These are phyloP conservation scores for Myotis findleyi DNA, from an alignment of 2,797 vertebrate species.

Conservation along the genomic window DNA sequence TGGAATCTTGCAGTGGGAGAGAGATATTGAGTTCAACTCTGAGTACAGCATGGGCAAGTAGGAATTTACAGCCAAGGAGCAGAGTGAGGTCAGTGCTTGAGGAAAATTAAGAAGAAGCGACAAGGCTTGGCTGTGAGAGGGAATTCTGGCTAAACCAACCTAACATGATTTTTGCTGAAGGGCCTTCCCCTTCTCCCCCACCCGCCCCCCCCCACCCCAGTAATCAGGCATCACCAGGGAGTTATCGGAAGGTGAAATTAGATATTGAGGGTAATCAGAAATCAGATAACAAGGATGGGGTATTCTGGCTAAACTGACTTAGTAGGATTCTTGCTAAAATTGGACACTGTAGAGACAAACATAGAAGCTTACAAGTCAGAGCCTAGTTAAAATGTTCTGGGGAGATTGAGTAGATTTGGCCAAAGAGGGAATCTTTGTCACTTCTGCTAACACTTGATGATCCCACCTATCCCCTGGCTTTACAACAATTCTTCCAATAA, in stretches of 20 bases:
- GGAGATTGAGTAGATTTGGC: background rate
- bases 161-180: background rate
- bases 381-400: background rate
- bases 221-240: background rate
- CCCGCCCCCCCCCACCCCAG: fast-evolving
- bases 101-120: background rate
- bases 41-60: background rate
- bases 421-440: background rate
- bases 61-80: background rate
- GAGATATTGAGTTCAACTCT: background rate
- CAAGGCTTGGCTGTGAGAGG: background rate
- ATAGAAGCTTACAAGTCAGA: background rate
- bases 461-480: background rate
- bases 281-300: background rate
- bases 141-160: background rate
- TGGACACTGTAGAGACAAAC: background rate
- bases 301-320: background rate
- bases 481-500: background rate
- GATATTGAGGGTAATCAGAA: background rate
- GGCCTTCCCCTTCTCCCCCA: no score
- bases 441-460: background rate
- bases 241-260: background rate
- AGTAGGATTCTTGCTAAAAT: background rate
- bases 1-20: background rate
- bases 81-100: background rate